Evolutionary conservation across 2,888 invertebrate genomes (phyloP).

Genomic region (Stegophylla sp.): DNA sequence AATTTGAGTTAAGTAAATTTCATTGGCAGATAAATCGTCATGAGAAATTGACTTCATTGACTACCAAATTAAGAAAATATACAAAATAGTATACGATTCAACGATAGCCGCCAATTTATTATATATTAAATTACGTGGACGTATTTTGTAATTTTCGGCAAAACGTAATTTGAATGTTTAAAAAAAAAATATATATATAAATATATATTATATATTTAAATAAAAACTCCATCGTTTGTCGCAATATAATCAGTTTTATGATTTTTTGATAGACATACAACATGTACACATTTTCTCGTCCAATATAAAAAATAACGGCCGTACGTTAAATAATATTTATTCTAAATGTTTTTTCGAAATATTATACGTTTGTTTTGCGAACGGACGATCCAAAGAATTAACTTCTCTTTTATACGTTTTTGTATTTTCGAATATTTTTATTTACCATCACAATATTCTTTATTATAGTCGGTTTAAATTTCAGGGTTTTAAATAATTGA

Average conservation of each 20-base stretch:
- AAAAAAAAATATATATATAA: no score
- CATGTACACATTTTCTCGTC: no score
- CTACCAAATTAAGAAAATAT: not conserved
- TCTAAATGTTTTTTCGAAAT: not conserved
- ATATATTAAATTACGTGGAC: not conserved
- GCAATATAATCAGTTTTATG: no score
- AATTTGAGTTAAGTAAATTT: constrained; percentile 24
- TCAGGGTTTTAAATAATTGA: not conserved
- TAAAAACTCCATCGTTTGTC: no score
- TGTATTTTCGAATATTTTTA: no score
- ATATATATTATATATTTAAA: no score
- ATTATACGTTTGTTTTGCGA: not conserved
- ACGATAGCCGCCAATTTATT: not conserved
- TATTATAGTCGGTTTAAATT: not conserved
- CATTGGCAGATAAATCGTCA: not conserved
- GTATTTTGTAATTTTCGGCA: not conserved
- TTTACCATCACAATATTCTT: no score
- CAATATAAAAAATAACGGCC: no score
- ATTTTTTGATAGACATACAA: no score
- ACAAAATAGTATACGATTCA: not conserved
- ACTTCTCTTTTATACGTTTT: no score
- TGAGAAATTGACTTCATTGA: constrained; percentile 14
- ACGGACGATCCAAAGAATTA: not conserved
- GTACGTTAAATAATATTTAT: not conserved
- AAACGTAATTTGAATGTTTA: not conserved